Percentiles rank a stretch among this genome's conserved stretches.
Evolutionary conservation across 1,140 invertebrate species (phyloP).

Genomic region (Hylaeus volcanicus): DNA sequence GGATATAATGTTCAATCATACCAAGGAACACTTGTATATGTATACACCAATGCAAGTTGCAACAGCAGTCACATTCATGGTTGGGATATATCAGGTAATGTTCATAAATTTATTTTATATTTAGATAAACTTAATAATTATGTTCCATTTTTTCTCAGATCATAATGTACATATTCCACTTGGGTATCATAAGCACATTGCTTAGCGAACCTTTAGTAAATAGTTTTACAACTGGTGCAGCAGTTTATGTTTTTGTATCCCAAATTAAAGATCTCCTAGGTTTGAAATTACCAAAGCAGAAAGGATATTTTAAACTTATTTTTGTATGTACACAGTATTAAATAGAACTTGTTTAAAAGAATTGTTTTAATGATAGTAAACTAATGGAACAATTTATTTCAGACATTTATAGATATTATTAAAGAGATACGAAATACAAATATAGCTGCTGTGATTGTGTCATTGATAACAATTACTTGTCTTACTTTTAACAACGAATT

Average conservation of each 20-base stretch:
- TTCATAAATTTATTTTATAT: constrained; percentile 1
- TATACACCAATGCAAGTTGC: constrained; percentile 81
- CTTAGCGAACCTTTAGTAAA: constrained; percentile 95
- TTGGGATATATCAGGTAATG: constrained; percentile 83
- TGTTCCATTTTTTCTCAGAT: constrained; percentile 81
- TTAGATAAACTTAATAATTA: not conserved
- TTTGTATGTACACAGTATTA: constrained; percentile 80
- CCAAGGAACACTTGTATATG: constrained; percentile 59
- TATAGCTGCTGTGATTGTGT: constrained; percentile 85
- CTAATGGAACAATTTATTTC: constrained; percentile 68
- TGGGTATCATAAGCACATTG: constrained; percentile 92
- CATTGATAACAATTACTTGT: constrained; percentile 85
- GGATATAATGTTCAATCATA: constrained; percentile 8
- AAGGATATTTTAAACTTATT: constrained; percentile 89
- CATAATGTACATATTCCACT: constrained; percentile 88
- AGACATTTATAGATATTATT: constrained; percentile 86
- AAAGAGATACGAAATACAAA: constrained; percentile 84
- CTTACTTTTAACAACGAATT: constrained; percentile 90
- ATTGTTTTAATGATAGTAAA: not conserved
- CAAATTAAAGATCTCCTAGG: constrained; percentile 95
- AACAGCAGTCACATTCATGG: constrained; percentile 82
- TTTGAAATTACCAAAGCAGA: constrained; percentile 84
- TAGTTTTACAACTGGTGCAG: constrained; percentile 94
- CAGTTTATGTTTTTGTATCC: constrained; percentile 92
- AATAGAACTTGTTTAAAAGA: not conserved